These are phyloP conservation scores for Caerostris darwini DNA, from an alignment of 1,140 invertebrate species.

Conservation along the genomic window DNA sequence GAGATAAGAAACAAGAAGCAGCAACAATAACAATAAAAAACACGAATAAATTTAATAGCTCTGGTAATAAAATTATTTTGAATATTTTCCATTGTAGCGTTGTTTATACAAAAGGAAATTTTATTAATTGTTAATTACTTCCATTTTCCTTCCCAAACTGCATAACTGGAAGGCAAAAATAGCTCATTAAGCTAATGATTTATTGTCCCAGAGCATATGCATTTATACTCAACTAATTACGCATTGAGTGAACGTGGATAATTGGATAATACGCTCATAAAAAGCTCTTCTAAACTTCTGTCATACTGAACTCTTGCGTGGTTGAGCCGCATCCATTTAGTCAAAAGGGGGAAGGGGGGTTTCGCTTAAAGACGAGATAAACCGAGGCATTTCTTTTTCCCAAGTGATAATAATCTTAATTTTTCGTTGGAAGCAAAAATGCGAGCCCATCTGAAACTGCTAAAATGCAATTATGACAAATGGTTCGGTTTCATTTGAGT, in stretches of 20 bases:
- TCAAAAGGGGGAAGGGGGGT: background rate
- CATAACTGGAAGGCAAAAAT: background rate
- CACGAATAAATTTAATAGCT: no score
- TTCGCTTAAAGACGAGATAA: background rate
- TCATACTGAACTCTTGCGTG: background rate
- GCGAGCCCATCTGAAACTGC: background rate
- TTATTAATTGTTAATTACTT: background rate
- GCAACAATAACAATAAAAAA: no score
- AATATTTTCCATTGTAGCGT: background rate
- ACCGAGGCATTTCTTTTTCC: background rate
- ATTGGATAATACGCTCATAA: background rate
- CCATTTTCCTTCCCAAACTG: background rate
- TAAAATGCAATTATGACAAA: background rate
- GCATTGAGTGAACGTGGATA: background rate
- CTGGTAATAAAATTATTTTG: no score
- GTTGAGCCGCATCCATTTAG: background rate
- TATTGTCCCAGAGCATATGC: background rate
- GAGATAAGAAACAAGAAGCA: no score
- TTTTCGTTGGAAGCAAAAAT: background rate
- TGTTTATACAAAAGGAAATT: background rate
- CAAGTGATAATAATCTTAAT: background rate
- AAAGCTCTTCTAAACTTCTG: background rate
- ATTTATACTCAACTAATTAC: background rate
- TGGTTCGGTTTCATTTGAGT: background rate
- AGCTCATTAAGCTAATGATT: background rate